A percentile compares a stretch with the other conserved stretches of the same genome.
Evolutionary conservation across 2,888 invertebrate genomes (phyloP).

Genomic region (Aphidoletes aphidimyza): DNA sequence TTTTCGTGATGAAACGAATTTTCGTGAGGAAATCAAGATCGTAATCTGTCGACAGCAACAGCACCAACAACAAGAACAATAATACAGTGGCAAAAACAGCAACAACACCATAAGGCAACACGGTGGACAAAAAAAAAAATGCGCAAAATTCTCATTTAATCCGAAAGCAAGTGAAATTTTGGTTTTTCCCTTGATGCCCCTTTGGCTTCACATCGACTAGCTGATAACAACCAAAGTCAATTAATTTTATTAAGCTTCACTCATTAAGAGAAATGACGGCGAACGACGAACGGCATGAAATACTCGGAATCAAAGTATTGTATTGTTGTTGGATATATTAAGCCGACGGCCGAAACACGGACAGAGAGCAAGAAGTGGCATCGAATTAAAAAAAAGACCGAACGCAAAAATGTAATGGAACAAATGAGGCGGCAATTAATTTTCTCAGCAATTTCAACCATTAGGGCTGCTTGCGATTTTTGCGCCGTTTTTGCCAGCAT

Average conservation of each 20-base stretch:
- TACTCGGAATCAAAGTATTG: constrained; percentile 27
- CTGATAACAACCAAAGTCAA: constrained; percentile 36
- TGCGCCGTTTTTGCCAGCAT: neutral
- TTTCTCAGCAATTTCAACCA: constrained; percentile 36
- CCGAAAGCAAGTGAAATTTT: constrained; percentile 23
- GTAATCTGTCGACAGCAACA: neutral
- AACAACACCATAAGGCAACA: neutral
- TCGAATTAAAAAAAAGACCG: constrained; percentile 23
- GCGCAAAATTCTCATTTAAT: constrained; percentile 7
- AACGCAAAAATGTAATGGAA: constrained; percentile 12
- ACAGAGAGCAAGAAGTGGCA: neutral
- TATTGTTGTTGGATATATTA: neutral
- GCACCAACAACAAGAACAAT: neutral
- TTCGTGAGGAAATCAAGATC: constrained; percentile 7
- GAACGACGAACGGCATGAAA: too few relatives aligned
- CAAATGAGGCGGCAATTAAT: constrained; percentile 36
- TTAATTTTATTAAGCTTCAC: constrained; percentile 31
- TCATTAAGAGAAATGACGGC: constrained; percentile 36
- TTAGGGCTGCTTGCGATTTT: neutral
- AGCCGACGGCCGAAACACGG: constrained; percentile 3
- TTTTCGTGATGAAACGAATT: neutral
- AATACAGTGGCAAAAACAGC: neutral
- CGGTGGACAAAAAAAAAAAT: neutral
- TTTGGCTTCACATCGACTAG: constrained; percentile 4
- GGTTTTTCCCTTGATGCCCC: constrained; percentile 20